These are phyloP conservation scores for Natator depressus DNA, from an alignment of 2,113 vertebrate genomes.

Conservation along the genomic window DNA sequence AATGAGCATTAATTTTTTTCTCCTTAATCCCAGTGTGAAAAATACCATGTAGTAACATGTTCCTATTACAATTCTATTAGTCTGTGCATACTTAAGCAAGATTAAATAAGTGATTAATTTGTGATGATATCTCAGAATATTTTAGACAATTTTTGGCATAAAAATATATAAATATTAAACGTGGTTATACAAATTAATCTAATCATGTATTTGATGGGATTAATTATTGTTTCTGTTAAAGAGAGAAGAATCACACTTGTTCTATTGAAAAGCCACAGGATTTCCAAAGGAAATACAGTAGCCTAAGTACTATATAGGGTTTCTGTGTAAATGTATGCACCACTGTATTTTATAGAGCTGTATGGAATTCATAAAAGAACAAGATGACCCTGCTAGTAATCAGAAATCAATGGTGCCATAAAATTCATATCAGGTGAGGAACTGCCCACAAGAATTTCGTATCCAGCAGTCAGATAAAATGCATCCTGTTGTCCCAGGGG, in stretches of 20 bases:
- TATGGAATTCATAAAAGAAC: background rate
- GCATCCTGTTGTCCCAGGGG: background rate
- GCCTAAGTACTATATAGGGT: background rate
- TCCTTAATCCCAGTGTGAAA: background rate
- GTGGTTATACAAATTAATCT: background rate
- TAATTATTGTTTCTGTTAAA: conserved; percentile 8
- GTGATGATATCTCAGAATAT: background rate
- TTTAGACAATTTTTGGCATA: background rate
- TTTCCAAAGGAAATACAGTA: background rate
- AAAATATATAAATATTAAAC: background rate
- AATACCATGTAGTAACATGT: background rate
- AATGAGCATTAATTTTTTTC: background rate
- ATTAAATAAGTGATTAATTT: background rate
- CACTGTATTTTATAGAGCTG: background rate
- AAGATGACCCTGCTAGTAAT: background rate
- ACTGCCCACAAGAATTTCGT: background rate
- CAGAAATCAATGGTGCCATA: background rate
- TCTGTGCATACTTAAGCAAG: background rate
- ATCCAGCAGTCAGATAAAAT: background rate
- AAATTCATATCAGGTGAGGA: background rate
- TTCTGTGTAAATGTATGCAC: background rate
- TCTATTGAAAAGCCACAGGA: background rate
- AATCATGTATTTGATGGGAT: background rate
- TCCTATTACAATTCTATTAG: background rate
- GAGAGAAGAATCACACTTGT: background rate